Conservation (phyloP, 2,113 vertebrate species). For the Serilophus lunatus region DNA sequence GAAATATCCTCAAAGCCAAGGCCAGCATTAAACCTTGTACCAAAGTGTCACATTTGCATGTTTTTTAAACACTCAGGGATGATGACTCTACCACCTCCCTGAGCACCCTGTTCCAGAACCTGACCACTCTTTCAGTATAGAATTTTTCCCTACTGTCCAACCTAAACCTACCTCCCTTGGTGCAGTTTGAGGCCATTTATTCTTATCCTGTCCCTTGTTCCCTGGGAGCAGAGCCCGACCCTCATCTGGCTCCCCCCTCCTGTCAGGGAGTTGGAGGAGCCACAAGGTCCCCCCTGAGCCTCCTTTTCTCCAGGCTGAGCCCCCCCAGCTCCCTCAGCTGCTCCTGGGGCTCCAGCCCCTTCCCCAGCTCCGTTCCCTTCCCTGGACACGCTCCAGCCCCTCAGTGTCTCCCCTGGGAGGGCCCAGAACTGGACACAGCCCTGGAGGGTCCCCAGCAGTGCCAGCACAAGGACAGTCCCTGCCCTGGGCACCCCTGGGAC, state of each 20-base stretch:
- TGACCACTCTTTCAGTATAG: neutral
- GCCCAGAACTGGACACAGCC: neutral
- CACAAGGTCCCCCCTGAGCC: neutral
- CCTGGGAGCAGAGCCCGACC: neutral
- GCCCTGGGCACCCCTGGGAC: neutral
- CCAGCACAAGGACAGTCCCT: neutral
- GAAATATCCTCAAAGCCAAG: neutral
- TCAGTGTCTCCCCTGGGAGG: neutral
- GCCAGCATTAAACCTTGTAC: accelerated
- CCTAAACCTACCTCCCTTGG: neutral
- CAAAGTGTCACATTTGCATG: neutral
- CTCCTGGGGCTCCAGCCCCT: neutral
- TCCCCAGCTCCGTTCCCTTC: neutral
- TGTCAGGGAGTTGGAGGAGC: neutral
- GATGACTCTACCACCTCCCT: neutral
- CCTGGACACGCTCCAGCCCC: neutral
- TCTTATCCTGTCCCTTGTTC: neutral
- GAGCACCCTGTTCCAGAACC: neutral
- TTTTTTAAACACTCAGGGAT: neutral
- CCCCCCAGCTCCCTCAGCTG: neutral
- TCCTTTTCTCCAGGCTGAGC: neutral
- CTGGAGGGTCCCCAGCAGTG: neutral
- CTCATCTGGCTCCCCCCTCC: neutral
- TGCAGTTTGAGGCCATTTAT: neutral
- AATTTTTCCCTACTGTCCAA: neutral